phyloP scores from a whole-genome alignment of 2,797 vertebrate species.

The Aphelocoma californica region DNA sequence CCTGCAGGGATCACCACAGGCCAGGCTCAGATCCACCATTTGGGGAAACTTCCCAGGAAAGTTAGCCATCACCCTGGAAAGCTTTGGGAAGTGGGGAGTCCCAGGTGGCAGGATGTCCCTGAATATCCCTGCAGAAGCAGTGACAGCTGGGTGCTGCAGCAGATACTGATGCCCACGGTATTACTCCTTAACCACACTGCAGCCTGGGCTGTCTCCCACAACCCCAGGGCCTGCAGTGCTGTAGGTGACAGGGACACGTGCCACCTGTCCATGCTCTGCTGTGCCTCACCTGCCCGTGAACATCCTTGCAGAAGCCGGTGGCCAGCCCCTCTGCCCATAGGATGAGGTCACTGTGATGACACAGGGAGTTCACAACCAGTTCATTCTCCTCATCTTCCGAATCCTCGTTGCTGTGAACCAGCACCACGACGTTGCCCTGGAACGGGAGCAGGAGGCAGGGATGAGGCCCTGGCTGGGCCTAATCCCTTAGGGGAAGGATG shows the following conservation, averaged over 20 bases:
- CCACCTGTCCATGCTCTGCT: background rate
- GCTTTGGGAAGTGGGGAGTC: background rate
- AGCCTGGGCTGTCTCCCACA: background rate
- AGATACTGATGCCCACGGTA: background rate
- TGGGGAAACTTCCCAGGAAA: background rate
- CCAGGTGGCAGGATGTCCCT: background rate
- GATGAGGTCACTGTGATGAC: constrained; percentile 85
- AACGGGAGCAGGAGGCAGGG: background rate
- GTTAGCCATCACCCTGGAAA: background rate
- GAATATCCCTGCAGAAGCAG: fast-evolving
- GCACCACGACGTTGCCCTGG: constrained; percentile 87
- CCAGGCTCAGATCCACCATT: background rate
- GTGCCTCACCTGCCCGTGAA: constrained; percentile 87
- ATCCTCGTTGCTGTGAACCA: constrained; percentile 79
- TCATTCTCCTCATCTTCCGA: constrained; percentile 80
- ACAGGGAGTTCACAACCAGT: constrained; percentile 79
- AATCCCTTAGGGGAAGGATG: background rate
- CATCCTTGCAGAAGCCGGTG: constrained; percentile 92
- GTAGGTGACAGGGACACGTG: fast-evolving
- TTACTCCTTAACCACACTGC: background rate
- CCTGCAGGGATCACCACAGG: background rate
- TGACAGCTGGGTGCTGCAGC: background rate
- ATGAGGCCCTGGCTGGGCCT: background rate
- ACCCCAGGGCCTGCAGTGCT: fast-evolving
- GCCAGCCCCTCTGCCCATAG: constrained; percentile 86